Base-by-base conservation (phyloP, 2,888 invertebrate species). In the Cryptus viduatorius region DNA sequence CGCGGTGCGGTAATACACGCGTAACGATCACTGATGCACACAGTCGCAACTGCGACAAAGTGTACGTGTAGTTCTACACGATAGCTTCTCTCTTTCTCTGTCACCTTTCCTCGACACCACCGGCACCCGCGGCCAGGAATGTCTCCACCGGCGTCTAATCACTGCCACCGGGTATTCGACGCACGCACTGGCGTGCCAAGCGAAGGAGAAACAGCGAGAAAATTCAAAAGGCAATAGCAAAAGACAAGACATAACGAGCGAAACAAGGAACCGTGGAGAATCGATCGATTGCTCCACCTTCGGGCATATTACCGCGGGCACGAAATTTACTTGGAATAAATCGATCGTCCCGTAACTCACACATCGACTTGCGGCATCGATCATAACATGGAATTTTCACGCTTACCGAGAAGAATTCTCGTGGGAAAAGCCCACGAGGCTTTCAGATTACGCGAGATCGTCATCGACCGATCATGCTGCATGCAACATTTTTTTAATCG, bases 121-220 rank as follows among this genome's bases (percentile, higher is more conserved):
- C 24, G 59, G 61, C 61, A 64, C 46, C 64, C 37, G 48, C 50
- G 50, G 24, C 37, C 48, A 75, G 75, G 73, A 75, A 75, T 78
- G 77, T 81, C 46, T 80, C 72, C 61, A 71, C 72, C 65, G 72
- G 67, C 64, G 80, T 81, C 84, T 84, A 80, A 84, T 84, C 83
- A 84, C 67, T 67, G 80, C 72, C 77, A 67, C 72, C 37, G 80
- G 7, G 77, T 80, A 84, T 84, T 84, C 83, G n/a, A 84, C 53
- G 83, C 83, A 84, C 77, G 83, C 80, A 72, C 77, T 31, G 65
- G 24, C 67, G 65, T 61, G 69, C 83, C 64, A 71, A 75, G 83
- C 75, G 64, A 79, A 76, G 46, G 68, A 73, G 77, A 78, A 48
- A 53, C 44, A 71, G 42, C 46, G 37, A 72, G 59, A 80, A 37